Percentiles rank a stretch among this genome's conserved stretches.
These are phyloP conservation scores for Mustelus asterias DNA, from an alignment of 2,113 vertebrate species.

Conservation along the genomic window DNA sequence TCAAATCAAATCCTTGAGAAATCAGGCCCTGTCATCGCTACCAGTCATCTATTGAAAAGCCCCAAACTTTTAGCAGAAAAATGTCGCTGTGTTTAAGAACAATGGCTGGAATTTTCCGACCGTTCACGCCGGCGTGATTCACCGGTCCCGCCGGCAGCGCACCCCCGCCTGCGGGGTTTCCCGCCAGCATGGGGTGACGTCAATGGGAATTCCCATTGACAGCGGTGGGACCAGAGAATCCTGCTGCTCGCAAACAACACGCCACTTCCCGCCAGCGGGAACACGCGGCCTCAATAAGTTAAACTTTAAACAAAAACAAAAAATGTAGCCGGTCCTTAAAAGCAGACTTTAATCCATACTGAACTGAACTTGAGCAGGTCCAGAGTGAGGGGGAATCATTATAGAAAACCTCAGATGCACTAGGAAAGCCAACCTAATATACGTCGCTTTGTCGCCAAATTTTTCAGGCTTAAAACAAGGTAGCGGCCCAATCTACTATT, in stretches of 20 bases:
- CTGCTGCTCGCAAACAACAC: too few relatives aligned
- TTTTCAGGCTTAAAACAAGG: not conserved
- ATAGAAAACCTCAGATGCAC: not conserved
- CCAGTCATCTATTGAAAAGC: not conserved
- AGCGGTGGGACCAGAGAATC: too few relatives aligned
- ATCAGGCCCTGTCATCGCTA: not conserved
- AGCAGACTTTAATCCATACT: not conserved
- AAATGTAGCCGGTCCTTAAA: not conserved
- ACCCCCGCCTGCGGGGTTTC: too few relatives aligned
- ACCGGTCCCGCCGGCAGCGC: too few relatives aligned
- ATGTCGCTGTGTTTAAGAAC: not conserved
- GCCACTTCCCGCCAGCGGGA: too few relatives aligned
- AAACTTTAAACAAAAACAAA: not conserved
- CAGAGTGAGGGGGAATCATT: not conserved
- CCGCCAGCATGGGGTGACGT: too few relatives aligned
- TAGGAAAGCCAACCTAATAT: not conserved
- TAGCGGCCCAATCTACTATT: not conserved
- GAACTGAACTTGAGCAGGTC: not conserved
- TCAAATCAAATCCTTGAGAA: not conserved
- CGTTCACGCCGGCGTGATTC: too few relatives aligned
- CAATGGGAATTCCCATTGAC: too few relatives aligned
- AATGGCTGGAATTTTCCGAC: too few relatives aligned
- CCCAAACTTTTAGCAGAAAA: not conserved
- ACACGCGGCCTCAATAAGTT: too few relatives aligned
- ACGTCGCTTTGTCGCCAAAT: not conserved